Evolutionary conservation across 2,797 vertebrate species (phyloP), one percentile per base, ranked within the genome.

Genomic region (Ibycter americanus): DNA sequence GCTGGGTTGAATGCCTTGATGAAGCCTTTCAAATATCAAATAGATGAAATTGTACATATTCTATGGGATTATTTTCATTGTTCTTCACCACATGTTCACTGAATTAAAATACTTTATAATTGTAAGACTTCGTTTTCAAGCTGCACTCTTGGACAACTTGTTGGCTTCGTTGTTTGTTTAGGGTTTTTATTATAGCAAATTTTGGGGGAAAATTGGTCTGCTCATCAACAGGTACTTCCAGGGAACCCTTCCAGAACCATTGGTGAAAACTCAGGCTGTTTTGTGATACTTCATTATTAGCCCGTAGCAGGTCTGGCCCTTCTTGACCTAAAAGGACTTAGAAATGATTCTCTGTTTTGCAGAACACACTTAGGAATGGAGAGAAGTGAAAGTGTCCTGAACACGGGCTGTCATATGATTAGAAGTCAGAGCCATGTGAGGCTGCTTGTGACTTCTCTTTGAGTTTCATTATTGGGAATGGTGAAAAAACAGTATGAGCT

Each of bases 1-100:
- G 93, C 93, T 97, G 88, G 92, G 85, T 96, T 93, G 96, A 97
- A 94, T 96, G 97, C 65, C 92, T 96, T 97, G 92, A 97, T 98
- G 97, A 97, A 97, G 90, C 91, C 93, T 97, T 97, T 97, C 91
- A 98, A 97, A 72, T 94, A 89, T 97, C 96, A 97, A 91, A 96
- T 95, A 94, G 96, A 91, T 96, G 93, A 96, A 97, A 97, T 93
- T 95, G 95, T 96, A 95, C 81, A 84, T 84, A 93, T 96, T 97
- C 93, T 94, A 71, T 77, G 89, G 90, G 95, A 96, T 97, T 96
- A 87, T 96, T 97, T 95, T 94, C 94, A 97, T 98, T 98, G 97
- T 97, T 97, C 93, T 97, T 91, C 90, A 89, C 96, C 96, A 95
- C 84, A 82, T 93, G 97, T 97, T 95, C 94, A 63, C 73, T 97